Evolutionary conservation across 2,113 vertebrate species (phyloP).

Genomic region (Hyperopisus bebe): DNA sequence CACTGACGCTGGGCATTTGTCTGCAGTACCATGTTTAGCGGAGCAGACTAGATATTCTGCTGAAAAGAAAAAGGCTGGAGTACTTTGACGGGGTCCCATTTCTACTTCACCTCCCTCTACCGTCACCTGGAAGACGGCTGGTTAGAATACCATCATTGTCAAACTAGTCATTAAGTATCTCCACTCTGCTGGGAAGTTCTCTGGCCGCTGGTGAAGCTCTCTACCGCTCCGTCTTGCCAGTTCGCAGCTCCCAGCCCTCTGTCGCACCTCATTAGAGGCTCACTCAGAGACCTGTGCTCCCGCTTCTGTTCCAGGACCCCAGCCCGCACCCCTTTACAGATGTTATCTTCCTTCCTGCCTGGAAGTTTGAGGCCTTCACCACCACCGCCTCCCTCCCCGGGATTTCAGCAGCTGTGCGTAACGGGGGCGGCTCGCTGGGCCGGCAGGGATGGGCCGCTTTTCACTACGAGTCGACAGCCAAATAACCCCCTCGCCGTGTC

Average conservation of each 20-base stretch:
- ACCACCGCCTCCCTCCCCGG: not conserved
- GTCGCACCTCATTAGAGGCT: not conserved
- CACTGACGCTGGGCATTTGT: not conserved
- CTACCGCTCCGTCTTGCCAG: not conserved
- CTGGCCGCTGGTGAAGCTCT: not conserved
- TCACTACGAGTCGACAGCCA: not conserved
- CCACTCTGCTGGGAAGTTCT: not conserved
- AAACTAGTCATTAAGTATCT: slow-evolving; percentile 8
- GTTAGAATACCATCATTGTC: not conserved
- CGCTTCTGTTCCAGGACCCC: not conserved
- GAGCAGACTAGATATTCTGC: not conserved
- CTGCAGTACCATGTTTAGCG: not conserved
- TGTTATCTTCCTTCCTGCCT: not conserved
- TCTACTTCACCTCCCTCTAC: not conserved
- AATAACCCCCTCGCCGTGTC: not conserved
- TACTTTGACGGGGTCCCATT: not conserved
- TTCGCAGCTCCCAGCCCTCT: not conserved
- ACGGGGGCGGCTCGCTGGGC: not conserved
- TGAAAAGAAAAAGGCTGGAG: not conserved
- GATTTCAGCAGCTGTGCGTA: not conserved
- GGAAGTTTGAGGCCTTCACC: not conserved
- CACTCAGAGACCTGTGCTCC: not conserved
- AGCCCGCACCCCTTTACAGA: not conserved
- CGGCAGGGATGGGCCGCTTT: not conserved
- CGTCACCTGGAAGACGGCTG: not conserved